Percentiles rank a stretch among this genome's conserved stretches.
Conservation (phyloP, 2,888 invertebrate genomes). For the Tortricodes alternella region DNA sequence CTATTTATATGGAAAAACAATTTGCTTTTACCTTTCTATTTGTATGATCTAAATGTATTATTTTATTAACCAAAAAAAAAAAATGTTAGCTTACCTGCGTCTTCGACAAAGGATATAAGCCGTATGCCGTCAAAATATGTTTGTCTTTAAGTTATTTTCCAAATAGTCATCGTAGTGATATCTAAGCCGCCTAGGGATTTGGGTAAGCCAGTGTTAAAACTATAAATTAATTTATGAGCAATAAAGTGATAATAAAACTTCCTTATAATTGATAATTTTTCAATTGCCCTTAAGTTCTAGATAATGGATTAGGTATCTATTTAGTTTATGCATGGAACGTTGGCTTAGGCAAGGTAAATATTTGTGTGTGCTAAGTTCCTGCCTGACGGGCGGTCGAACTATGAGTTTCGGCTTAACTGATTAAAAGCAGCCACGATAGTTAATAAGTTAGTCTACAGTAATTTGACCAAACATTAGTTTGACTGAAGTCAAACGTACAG, state of each 20-base stretch:
- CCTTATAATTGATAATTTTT: slow-evolving; percentile 8
- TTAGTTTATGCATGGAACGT: neutral
- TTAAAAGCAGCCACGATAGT: neutral
- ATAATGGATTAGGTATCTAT: neutral
- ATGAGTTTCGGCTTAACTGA: neutral
- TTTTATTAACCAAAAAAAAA: neutral
- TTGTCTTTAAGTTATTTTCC: slow-evolving; percentile 21
- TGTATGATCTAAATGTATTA: neutral
- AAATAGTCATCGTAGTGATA: neutral
- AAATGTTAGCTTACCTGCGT: slow-evolving; percentile 43
- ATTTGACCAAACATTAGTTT: neutral
- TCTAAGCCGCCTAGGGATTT: slow-evolving; percentile 20
- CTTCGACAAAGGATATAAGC: slow-evolving; percentile 40
- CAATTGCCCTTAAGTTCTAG: slow-evolving; percentile 17
- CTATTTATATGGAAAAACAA: too few species aligned
- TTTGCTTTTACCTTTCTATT: too few species aligned
- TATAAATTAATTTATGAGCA: slow-evolving; percentile 19
- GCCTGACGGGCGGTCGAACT: neutral
- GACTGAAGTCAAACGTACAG: too few species aligned
- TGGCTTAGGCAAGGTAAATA: neutral
- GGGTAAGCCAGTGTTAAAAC: slow-evolving; percentile 13
- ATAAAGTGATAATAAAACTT: slow-evolving; percentile 23
- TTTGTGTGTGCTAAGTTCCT: neutral
- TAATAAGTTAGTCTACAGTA: neutral
- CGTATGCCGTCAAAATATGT: slow-evolving; percentile 38